These are phyloP conservation scores for Trichoplusia ni DNA, from an alignment of 1,140 invertebrate genomes.

Conservation along the genomic window DNA sequence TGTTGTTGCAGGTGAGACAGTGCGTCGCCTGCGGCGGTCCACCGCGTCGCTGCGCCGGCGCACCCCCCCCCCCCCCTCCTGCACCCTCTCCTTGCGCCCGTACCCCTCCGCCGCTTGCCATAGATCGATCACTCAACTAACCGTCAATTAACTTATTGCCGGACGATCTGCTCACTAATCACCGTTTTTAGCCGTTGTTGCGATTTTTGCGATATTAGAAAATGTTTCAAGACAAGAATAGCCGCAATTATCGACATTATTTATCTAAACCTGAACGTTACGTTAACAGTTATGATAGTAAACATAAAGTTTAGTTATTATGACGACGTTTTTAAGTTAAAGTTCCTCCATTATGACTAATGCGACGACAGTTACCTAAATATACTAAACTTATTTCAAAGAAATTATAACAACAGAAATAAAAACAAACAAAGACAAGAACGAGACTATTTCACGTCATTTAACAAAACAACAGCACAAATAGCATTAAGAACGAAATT, in stretches of 20 bases:
- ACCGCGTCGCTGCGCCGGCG: conserved; percentile 51
- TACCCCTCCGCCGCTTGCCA: conserved; percentile 38
- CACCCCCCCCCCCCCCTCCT: conserved; percentile 36
- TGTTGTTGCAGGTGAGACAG: conserved; percentile 56
- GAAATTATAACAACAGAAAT: not conserved
- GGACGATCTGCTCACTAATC: conserved; percentile 28
- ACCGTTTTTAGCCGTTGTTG: conserved; percentile 14
- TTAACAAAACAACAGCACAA: conserved; percentile 54
- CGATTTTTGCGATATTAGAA: conserved; percentile 17
- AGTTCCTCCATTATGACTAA: no score
- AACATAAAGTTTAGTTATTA: no score
- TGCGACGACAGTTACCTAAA: not conserved
- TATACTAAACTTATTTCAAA: conserved; percentile 5
- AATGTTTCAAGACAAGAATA: not conserved
- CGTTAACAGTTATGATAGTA: no score
- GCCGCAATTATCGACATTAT: no score
- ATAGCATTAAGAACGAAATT: conserved; percentile 70
- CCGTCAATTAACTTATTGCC: conserved; percentile 62
- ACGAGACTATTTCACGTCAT: conserved; percentile 38
- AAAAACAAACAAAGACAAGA: conserved; percentile 9
- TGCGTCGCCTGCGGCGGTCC: conserved; percentile 61
- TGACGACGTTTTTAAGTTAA: no score
- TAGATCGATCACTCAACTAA: conserved; percentile 60
- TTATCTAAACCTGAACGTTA: no score
- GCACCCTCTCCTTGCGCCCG: not conserved